Percentiles rank a stretch among this genome's conserved stretches.
Evolutionary conservation across 2,113 vertebrate genomes (phyloP).

Genomic region (Sorex fumeus): DNA sequence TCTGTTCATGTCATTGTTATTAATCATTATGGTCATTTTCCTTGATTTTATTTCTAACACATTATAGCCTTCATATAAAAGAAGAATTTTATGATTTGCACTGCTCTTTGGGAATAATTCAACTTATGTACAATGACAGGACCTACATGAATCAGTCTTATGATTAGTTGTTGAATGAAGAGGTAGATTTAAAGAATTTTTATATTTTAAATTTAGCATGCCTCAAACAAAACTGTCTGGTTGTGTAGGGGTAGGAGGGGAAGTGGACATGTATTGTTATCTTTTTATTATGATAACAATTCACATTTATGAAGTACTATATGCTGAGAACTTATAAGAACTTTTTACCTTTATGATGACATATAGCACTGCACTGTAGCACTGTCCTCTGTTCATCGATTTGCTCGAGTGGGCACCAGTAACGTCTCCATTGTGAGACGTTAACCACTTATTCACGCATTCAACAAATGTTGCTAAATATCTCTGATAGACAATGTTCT

Average conservation of each 20-base stretch:
- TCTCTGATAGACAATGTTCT: neutral
- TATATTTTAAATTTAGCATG: neutral
- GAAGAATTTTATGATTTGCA: constrained; percentile 18
- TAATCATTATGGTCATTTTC: neutral
- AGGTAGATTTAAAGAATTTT: neutral
- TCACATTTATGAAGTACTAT: neutral
- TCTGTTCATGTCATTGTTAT: neutral
- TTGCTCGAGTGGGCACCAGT: too few species aligned
- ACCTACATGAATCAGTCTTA: neutral
- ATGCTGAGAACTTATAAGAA: neutral
- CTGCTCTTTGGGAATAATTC: neutral
- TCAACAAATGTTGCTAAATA: constrained; percentile 12
- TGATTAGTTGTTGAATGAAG: neutral
- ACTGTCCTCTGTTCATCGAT: too few species aligned
- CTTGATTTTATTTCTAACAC: constrained; percentile 25
- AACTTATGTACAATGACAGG: neutral
- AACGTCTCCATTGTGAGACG: too few species aligned
- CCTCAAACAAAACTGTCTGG: neutral
- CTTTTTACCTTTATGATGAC: neutral
- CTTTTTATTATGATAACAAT: neutral
- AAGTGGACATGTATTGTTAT: too few species aligned
- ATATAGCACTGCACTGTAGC: too few species aligned
- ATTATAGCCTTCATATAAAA: neutral
- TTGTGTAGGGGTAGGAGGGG: too few species aligned
- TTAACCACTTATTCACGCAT: neutral